phyloP scores from a whole-genome alignment of 2,113 vertebrate species.

The Thamnaconus septentrionalis region DNA sequence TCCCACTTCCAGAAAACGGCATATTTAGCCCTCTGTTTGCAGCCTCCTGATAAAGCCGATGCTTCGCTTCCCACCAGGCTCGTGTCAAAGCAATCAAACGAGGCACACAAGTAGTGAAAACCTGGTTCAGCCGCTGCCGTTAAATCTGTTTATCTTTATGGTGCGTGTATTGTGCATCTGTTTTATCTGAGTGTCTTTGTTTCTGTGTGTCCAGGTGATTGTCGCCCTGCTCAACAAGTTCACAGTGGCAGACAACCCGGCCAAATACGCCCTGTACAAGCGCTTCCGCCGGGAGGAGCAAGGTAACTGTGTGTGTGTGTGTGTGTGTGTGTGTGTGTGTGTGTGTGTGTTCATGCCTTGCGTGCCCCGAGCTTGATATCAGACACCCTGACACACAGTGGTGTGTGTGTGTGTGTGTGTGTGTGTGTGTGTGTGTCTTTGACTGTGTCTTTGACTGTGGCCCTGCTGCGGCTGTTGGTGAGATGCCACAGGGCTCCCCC shows the following conservation, averaged over 20 bases:
- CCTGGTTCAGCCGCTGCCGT: no score
- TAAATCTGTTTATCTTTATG: no score
- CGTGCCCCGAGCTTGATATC: constrained; percentile 17
- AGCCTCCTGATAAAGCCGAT: no score
- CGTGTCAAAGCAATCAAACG: no score
- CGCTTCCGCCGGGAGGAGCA: constrained; percentile 90
- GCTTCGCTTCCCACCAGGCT: no score
- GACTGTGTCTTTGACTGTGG: constrained; percentile 1
- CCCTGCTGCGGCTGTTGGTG: neutral
- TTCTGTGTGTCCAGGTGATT: constrained; percentile 81
- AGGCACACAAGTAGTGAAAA: no score
- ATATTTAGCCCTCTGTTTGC: no score
- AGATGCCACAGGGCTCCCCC: constrained; percentile 46
- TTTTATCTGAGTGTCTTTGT: no score
- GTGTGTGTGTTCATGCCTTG: constrained; percentile 5
- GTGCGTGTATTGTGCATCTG: no score
- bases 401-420: constrained; percentile 6
- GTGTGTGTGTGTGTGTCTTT: no score
- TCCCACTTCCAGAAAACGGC: no score
- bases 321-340: constrained; percentile 13
- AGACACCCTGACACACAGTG: constrained; percentile 14
- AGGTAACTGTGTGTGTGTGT: constrained; percentile 74
- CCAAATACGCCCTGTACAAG: constrained; percentile 96
- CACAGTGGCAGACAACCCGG: constrained; percentile 90
- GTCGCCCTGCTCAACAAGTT: constrained; percentile 93